These are phyloP conservation scores for Caenorhabditis sp. DNA, from an alignment of 2,888 invertebrate species.

Conservation along the genomic window DNA sequence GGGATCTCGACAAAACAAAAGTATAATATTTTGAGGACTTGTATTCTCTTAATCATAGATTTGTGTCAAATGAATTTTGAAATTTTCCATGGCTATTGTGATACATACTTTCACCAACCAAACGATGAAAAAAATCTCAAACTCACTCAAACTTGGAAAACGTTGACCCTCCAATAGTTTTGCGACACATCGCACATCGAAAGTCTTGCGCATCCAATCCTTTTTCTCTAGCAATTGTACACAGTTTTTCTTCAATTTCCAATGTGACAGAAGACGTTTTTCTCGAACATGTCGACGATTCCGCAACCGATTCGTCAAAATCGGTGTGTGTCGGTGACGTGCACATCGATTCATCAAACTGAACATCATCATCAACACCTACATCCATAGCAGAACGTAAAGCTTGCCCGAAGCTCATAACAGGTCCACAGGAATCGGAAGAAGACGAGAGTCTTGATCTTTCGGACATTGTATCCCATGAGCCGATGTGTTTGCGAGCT, in stretches of 20 bases:
- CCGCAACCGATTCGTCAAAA: not conserved
- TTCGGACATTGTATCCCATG: constrained; percentile 33
- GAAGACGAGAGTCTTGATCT: constrained; percentile 37
- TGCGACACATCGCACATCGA: constrained; percentile 65
- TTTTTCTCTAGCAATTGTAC: constrained; percentile 57
- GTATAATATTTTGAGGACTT: not conserved
- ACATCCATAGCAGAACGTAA: constrained; percentile 47
- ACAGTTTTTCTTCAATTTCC: constrained; percentile 32
- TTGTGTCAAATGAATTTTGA: too few species aligned
- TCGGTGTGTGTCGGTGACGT: constrained; percentile 12
- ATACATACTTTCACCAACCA: too few species aligned
- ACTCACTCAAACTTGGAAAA: constrained; percentile 57
- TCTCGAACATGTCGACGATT: constrained; percentile 6
- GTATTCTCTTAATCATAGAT: too few species aligned
- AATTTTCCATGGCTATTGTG: not conserved
- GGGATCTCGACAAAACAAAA: not conserved
- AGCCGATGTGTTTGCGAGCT: constrained; percentile 26
- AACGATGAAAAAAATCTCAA: constrained; percentile 4
- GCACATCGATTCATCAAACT: constrained; percentile 12
- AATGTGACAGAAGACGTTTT: constrained; percentile 19
- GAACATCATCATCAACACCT: not conserved
- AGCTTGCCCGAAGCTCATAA: constrained; percentile 52
- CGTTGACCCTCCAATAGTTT: constrained; percentile 57
- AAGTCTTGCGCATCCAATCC: constrained; percentile 67
- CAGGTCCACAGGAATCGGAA: constrained; percentile 41